phyloP scores from a whole-genome alignment of 2,888 invertebrate genomes.

The Spodoptera picta region DNA sequence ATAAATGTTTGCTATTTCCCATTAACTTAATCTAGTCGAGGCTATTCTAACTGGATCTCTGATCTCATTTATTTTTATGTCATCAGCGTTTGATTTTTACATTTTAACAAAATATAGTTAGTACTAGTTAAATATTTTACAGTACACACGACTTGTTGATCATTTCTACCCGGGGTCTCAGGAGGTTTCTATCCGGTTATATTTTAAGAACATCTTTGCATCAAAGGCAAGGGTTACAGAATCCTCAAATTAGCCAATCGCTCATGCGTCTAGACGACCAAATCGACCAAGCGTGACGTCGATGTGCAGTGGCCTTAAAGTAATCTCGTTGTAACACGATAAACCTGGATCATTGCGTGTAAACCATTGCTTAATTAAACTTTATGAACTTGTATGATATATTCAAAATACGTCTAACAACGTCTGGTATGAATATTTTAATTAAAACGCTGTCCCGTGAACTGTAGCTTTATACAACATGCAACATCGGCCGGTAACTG shows the following conservation, averaged over 20 bases:
- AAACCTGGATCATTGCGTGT: slow-evolving; percentile 47
- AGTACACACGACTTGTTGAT: neutral
- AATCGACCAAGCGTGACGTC: slow-evolving; percentile 22
- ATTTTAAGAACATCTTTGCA: neutral
- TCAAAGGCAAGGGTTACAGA: slow-evolving; percentile 8
- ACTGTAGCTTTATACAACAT: slow-evolving; percentile 27
- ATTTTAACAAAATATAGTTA: too few relatives aligned
- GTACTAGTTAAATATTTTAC: too few relatives aligned
- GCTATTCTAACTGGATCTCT: slow-evolving; percentile 8
- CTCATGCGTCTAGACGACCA: slow-evolving; percentile 25
- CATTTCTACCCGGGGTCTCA: neutral
- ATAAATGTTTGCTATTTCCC: slow-evolving; percentile 22
- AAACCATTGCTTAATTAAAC: slow-evolving; percentile 52
- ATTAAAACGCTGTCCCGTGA: slow-evolving; percentile 32
- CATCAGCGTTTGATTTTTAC: too few relatives aligned
- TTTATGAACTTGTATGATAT: slow-evolving; percentile 35
- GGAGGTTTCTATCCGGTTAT: neutral
- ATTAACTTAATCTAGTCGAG: slow-evolving; percentile 32
- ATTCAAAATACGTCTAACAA: slow-evolving; percentile 37
- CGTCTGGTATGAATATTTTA: slow-evolving; percentile 29
- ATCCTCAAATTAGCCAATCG: slow-evolving; percentile 19
- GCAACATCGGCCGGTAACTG: slow-evolving; percentile 1
- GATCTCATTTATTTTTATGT: slow-evolving; percentile 6
- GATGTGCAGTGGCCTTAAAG: slow-evolving; percentile 24
- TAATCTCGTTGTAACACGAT: slow-evolving; percentile 44